These are phyloP conservation scores for Paramisgurnus dabryanus DNA, from an alignment of 2,113 vertebrate genomes.

Conservation along the genomic window DNA sequence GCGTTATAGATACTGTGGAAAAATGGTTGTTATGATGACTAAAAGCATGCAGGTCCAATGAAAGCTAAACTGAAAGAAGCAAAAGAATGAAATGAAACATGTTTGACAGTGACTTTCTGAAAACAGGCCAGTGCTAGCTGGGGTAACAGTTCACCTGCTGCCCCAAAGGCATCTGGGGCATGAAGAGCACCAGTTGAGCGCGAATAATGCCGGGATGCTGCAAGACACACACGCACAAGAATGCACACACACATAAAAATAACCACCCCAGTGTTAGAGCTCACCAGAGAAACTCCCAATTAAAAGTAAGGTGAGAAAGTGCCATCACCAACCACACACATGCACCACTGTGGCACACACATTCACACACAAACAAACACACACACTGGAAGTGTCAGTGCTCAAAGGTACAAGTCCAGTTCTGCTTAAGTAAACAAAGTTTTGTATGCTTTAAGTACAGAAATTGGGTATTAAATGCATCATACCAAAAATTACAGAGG, in stretches of 20 bases:
- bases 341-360: slow-evolving; percentile 11
- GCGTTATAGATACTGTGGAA: slow-evolving; percentile 17
- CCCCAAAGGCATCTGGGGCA: slow-evolving; percentile 90
- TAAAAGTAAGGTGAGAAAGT: slow-evolving; percentile 28
- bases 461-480: not conserved
- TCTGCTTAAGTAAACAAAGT: slow-evolving; percentile 47
- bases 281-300: slow-evolving; percentile 33
- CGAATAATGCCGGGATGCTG: slow-evolving; percentile 98
- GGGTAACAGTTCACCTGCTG: slow-evolving; percentile 96
- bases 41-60: slow-evolving; percentile 71
- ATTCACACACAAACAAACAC: not conserved
- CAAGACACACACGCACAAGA: slow-evolving; percentile 82
- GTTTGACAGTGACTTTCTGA: slow-evolving; percentile 43
- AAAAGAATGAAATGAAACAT: slow-evolving; percentile 26
- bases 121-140: slow-evolving; percentile 47
- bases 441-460: not conserved
- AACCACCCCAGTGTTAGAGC: slow-evolving; percentile 51
- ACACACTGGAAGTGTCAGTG: slow-evolving; percentile 6
- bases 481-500: not conserved
- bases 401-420: slow-evolving; percentile 46
- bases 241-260: slow-evolving; percentile 62
- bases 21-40: slow-evolving; percentile 56
- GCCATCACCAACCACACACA: slow-evolving; percentile 30
- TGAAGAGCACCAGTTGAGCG: slow-evolving; percentile 98
- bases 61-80: slow-evolving; percentile 30